Percentiles rank a stretch among this genome's conserved stretches.
Conservation (phyloP, 1,140 invertebrate species). For the Reticulitermes speratus region DNA sequence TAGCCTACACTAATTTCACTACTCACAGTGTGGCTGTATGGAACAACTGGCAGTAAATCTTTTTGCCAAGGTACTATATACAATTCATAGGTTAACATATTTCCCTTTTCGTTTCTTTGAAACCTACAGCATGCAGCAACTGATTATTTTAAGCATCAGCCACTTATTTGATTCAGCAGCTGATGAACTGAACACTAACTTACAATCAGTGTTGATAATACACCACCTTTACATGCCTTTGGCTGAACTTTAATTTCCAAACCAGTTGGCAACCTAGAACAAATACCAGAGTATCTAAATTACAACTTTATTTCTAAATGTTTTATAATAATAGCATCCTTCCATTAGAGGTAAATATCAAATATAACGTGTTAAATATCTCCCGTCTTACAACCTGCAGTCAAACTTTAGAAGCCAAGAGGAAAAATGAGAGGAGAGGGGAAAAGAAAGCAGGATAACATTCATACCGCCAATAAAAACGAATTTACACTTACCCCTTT, state of each 20-base stretch:
- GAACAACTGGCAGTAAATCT: not conserved
- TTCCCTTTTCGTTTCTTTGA: not conserved
- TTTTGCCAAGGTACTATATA: not conserved
- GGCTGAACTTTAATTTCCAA: not conserved
- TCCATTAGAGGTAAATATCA: too few relatives aligned
- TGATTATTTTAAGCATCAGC: conserved; percentile 9
- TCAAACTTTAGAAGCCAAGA: too few relatives aligned
- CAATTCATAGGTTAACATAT: not conserved
- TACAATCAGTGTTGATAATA: conserved; percentile 6
- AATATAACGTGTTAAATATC: too few relatives aligned
- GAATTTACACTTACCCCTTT: too few relatives aligned
- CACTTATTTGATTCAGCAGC: not conserved
- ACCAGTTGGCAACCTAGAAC: conserved; percentile 2
- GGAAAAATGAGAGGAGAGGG: too few relatives aligned
- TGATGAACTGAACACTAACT: conserved; percentile 11
- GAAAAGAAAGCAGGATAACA: too few relatives aligned
- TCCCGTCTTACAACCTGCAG: too few relatives aligned
- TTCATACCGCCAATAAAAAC: too few relatives aligned
- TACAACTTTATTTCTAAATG: not conserved
- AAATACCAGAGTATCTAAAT: not conserved
- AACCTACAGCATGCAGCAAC: not conserved
- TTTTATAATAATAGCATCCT: too few relatives aligned
- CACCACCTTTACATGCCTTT: not conserved
- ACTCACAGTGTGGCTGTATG: not conserved
- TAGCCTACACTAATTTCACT: not conserved